A percentile compares a stretch with the other conserved stretches of the same genome.
Conservation (phyloP, 2,888 invertebrate species). For the Polietes domitor region DNA sequence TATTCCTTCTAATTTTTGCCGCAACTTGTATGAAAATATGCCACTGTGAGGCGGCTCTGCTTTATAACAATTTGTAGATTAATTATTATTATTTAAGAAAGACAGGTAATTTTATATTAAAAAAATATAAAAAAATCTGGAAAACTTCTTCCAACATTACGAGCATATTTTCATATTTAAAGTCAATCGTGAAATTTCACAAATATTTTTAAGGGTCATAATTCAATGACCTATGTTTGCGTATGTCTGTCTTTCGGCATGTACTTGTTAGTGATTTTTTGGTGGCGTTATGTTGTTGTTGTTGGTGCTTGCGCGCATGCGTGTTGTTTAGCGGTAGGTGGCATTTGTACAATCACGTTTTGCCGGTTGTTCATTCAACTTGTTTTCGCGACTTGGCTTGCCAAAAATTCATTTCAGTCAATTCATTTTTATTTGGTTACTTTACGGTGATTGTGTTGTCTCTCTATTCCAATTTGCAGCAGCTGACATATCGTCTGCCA, state of each 20-base stretch:
- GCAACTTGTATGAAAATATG: no score
- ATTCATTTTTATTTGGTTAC: not conserved
- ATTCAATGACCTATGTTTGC: no score
- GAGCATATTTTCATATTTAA: no score
- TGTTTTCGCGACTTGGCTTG: constrained; percentile 21
- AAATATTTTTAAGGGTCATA: no score
- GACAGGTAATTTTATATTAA: no score
- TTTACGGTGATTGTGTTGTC: not conserved
- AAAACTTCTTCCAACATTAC: no score
- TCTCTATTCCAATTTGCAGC: constrained; percentile 24
- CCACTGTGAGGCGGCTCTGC: no score
- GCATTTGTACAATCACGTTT: constrained; percentile 60
- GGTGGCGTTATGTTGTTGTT: constrained; percentile 19
- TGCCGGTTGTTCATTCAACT: constrained; percentile 49
- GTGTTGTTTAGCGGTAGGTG: constrained; percentile 55
- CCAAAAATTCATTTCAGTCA: not conserved
- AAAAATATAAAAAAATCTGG: no score
- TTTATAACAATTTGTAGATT: no score
- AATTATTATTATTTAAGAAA: no score
- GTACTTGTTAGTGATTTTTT: constrained; percentile 37
- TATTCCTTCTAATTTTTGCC: no score
- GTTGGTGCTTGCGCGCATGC: constrained; percentile 4
- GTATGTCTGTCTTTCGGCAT: not conserved
- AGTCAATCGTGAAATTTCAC: no score
- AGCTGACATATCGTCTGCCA: constrained; percentile 49